Conservation (phyloP, 2,113 vertebrate genomes). For the Dasyurus viverrinus region DNA sequence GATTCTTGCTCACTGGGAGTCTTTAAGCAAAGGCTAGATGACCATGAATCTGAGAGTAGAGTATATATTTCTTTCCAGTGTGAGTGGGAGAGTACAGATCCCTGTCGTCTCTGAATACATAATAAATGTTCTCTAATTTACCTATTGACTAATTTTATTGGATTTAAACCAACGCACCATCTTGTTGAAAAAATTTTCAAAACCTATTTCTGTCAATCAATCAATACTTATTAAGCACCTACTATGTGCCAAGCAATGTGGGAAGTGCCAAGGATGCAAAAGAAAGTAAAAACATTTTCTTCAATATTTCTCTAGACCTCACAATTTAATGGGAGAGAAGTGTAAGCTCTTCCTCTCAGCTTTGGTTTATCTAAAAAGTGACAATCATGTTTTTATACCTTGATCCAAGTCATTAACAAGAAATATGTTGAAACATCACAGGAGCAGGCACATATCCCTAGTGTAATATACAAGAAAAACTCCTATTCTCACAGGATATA, state of each 20-base stretch:
- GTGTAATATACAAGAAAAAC: not conserved
- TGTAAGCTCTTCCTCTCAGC: not conserved
- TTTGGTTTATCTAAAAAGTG: not conserved
- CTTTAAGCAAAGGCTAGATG: no score
- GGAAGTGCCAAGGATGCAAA: not conserved
- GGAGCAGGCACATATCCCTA: not conserved
- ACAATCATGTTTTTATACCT: not conserved
- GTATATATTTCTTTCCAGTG: no score
- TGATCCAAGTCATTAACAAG: not conserved
- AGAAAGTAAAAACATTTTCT: not conserved
- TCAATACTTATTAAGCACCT: not conserved
- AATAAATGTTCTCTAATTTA: not conserved
- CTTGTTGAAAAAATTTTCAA: not conserved
- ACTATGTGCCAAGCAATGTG: rapidly evolving
- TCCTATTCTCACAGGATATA: not conserved
- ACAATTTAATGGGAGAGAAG: not conserved
- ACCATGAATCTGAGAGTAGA: no score
- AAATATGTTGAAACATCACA: not conserved
- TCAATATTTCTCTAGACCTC: not conserved
- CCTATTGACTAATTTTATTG: not conserved
- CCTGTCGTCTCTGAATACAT: no score
- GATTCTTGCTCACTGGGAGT: no score
- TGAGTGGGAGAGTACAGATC: no score
- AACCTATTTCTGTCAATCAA: not conserved
- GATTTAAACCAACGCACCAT: not conserved